A percentile compares a stretch with the other conserved stretches of the same genome.
These are phyloP conservation scores for Wasmannia auropunctata DNA, from an alignment of 1,140 invertebrate genomes.

Conservation along the genomic window DNA sequence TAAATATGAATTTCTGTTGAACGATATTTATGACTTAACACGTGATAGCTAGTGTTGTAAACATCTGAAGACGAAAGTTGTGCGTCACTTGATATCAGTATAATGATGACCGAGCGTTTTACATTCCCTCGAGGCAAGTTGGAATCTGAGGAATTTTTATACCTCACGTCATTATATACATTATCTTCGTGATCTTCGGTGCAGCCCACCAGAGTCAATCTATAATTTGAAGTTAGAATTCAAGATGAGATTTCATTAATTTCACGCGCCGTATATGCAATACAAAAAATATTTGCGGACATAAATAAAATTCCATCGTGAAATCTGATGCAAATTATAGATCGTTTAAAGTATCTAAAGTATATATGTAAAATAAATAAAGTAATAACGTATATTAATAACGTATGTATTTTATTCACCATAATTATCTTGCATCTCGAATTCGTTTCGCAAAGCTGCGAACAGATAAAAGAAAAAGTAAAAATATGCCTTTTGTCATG, in stretches of 20 bases:
- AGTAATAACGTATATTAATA: too few species aligned
- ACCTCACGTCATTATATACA: neutral
- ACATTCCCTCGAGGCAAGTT: neutral
- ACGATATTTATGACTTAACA: conserved; percentile 12
- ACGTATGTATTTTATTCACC: neutral
- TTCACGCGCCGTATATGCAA: neutral
- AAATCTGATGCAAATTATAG: neutral
- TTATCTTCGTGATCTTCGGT: neutral
- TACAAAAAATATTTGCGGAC: neutral
- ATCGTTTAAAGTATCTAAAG: neutral
- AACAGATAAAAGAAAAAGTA: neutral
- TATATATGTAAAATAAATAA: neutral
- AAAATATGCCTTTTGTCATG: neutral
- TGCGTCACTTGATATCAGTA: neutral
- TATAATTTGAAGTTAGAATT: neutral
- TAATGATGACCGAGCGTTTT: conserved; percentile 16
- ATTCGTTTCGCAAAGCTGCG: neutral
- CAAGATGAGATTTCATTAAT: neutral
- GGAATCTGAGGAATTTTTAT: neutral
- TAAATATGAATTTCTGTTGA: neutral
- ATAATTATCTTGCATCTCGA: neutral
- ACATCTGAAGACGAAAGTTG: neutral
- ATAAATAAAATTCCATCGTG: neutral
- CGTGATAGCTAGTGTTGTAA: neutral
- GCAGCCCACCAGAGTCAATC: neutral